A percentile compares a stretch with the other conserved stretches of the same genome.
Conservation (phyloP, 2,888 invertebrate species). For the Lasioglossum malachurum region DNA sequence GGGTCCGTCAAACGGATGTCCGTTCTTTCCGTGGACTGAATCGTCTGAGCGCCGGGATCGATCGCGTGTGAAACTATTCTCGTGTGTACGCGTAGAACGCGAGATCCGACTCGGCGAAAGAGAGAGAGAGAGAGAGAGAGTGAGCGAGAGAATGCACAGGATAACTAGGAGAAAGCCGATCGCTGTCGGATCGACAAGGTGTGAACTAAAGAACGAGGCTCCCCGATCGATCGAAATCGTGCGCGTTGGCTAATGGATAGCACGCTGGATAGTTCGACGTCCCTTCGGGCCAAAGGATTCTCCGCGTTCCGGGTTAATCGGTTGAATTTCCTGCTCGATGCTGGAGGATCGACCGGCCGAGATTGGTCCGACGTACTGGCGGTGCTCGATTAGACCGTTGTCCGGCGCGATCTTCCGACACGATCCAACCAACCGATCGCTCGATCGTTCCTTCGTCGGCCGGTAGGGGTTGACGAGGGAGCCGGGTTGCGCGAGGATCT, state of each 20-base stretch:
- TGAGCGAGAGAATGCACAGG: background rate
- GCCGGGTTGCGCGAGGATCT: background rate
- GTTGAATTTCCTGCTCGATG: constrained; percentile 52
- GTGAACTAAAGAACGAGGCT: constrained; percentile 24
- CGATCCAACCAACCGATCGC: background rate
- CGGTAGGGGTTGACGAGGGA: background rate
- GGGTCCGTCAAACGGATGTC: background rate
- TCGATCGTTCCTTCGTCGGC: constrained; percentile 13
- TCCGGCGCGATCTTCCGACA: constrained; percentile 5
- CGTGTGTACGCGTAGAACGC: background rate
- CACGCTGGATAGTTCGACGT: constrained; percentile 28
- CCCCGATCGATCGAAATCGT: constrained; percentile 32
- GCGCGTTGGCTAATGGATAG: constrained; percentile 38
- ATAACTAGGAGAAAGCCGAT: background rate
- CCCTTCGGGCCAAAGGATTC: constrained; percentile 36
- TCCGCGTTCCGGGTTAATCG: constrained; percentile 23
- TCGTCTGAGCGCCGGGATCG: background rate
- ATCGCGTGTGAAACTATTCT: constrained; percentile 24
- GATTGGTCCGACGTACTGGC: constrained; percentile 13
- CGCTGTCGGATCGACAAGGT: background rate
- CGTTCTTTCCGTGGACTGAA: constrained; percentile 1
- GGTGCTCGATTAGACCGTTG: constrained; percentile 40
- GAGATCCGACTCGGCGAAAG: background rate
- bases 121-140: background rate
- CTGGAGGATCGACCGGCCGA: constrained; percentile 32